A percentile compares a stretch with the other conserved stretches of the same genome.
phyloP scores from a whole-genome alignment of 23 tunicate species.

The Corella eumyota region DNA sequence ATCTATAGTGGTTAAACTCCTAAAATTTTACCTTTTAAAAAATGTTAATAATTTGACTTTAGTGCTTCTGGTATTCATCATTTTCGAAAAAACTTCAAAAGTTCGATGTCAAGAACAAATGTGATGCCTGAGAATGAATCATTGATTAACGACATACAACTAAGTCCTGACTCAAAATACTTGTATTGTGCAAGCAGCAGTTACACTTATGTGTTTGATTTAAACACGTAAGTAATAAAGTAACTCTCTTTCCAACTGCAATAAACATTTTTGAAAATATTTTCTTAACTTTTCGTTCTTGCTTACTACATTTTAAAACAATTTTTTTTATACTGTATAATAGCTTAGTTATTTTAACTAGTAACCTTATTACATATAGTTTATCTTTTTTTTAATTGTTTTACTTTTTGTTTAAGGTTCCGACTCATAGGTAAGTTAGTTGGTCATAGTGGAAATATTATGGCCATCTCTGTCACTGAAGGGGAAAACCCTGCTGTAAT shows the following conservation, averaged over 20 bases:
- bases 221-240: conserved; percentile 49
- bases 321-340: too few relatives aligned
- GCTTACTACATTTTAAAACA: too few relatives aligned
- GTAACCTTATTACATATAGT: too few relatives aligned
- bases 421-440: conserved; percentile 51
- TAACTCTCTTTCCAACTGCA: too few relatives aligned
- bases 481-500: conserved; percentile 15
- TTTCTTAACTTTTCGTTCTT: too few relatives aligned
- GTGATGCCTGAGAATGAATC: conserved; percentile 84
- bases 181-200: conserved; percentile 58
- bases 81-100: conserved; percentile 21
- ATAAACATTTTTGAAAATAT: too few relatives aligned
- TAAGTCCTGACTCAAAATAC: conserved; percentile 28
- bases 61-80: conserved; percentile 68
- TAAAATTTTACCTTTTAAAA: too few relatives aligned
- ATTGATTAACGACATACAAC: conserved; percentile 41
- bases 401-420: too few relatives aligned
- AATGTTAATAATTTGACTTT: too few relatives aligned
- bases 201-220: conserved; percentile 50
- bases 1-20: too few relatives aligned
- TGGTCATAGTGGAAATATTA: conserved; percentile 80
- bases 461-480: conserved; percentile 44
- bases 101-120: conserved; percentile 64
- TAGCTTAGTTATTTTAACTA: too few relatives aligned
- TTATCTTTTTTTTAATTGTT: too few relatives aligned